A percentile compares a stretch with the other conserved stretches of the same genome.
Evolutionary conservation across 2,797 vertebrate species (phyloP).

Genomic region (Pristis pectinata): DNA sequence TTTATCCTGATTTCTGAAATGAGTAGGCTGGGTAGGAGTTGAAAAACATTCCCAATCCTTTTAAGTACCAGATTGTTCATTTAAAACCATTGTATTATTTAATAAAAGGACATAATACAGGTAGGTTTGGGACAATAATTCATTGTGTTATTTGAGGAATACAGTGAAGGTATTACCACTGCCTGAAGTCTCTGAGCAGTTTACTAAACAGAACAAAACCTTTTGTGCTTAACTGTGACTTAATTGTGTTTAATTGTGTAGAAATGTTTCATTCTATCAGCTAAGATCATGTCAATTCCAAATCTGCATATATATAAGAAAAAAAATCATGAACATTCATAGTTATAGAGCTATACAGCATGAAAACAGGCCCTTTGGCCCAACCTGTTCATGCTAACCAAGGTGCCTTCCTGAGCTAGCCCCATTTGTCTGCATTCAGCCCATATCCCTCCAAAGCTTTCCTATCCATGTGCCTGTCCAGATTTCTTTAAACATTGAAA

Average conservation of each 20-base stretch:
- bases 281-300: not conserved
- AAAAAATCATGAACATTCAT: not conserved
- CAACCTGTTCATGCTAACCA: too few species aligned
- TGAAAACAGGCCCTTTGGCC: too few species aligned
- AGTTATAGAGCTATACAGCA: too few species aligned
- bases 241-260: not conserved
- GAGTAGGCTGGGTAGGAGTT: not conserved
- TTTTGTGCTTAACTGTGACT: not conserved
- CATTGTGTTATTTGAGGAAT: too few species aligned
- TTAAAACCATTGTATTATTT: not conserved
- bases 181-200: too few species aligned
- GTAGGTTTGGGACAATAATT: not conserved
- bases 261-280: not conserved
- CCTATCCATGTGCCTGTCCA: too few species aligned
- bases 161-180: too few species aligned
- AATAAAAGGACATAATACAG: not conserved
- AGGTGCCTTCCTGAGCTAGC: too few species aligned
- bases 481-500: too few species aligned
- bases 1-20: not conserved
- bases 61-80: not conserved
- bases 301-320: not conserved
- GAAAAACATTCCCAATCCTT: not conserved
- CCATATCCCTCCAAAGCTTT: too few species aligned
- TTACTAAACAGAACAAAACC: not conserved
- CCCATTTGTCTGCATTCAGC: too few species aligned